Evolutionary conservation across 2,113 vertebrate species (phyloP).

Genomic region (Xyrauchen texanus): DNA sequence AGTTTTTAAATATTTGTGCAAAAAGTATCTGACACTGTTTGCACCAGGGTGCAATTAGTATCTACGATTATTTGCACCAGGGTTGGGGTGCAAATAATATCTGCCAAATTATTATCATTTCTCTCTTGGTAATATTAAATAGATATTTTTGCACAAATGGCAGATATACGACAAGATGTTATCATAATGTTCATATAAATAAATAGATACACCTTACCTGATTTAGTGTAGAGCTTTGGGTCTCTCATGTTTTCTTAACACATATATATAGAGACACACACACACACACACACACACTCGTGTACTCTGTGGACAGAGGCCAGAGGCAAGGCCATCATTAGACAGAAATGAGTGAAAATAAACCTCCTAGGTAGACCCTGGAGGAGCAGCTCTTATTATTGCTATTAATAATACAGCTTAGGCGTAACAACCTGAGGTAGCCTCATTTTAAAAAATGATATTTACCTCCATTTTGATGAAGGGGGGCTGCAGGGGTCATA

Average conservation of each 20-base stretch:
- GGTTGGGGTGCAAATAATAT: too few species aligned
- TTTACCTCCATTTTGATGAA: conserved; percentile 82
- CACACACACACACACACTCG: conserved; percentile 41
- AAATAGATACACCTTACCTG: background rate
- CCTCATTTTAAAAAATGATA: conserved; percentile 71
- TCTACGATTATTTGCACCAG: too few species aligned
- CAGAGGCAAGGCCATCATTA: conserved; percentile 48
- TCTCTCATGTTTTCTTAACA: conserved; percentile 20
- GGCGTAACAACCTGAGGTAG: conserved; percentile 51
- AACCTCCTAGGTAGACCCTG: conserved; percentile 40
- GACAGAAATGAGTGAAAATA: conserved; percentile 53
- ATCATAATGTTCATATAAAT: background rate
- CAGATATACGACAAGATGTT: background rate
- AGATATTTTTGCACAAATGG: too few species aligned
- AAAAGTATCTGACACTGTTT: too few species aligned
- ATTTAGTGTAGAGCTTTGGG: background rate
- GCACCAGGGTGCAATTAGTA: too few species aligned
- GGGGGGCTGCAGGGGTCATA: conserved; percentile 55
- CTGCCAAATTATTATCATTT: too few species aligned
- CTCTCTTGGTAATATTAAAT: too few species aligned
- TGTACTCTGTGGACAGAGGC: conserved; percentile 43
- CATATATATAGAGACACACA: background rate
- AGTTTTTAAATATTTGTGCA: too few species aligned
- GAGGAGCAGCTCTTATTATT: conserved; percentile 49
- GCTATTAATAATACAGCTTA: conserved; percentile 57